Percentiles rank a stretch among this genome's conserved stretches.
Conservation (phyloP, 1,140 invertebrate genomes). For the Dryas iulia region DNA sequence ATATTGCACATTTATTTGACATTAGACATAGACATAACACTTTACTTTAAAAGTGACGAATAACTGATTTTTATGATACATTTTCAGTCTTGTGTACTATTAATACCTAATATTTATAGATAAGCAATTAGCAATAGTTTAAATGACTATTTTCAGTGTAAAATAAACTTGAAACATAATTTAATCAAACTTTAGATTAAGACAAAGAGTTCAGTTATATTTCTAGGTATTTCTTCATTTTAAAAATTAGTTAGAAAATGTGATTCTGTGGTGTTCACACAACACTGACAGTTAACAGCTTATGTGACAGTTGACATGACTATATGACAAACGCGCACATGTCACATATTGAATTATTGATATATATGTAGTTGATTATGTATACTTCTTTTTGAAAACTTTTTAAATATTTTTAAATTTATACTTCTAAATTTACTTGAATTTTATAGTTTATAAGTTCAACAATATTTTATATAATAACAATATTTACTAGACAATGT, state of each 20-base stretch:
- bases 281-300: not conserved
- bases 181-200: too few species aligned
- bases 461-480: not conserved
- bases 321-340: not conserved
- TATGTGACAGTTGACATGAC: not conserved
- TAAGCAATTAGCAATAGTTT: too few species aligned
- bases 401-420: not conserved
- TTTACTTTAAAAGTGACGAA: not conserved
- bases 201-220: too few species aligned
- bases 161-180: too few species aligned
- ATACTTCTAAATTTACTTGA: not conserved
- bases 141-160: too few species aligned
- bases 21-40: not conserved
- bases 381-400: not conserved
- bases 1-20: slow-evolving; percentile 3
- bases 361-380: not conserved
- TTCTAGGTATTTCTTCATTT: too few species aligned
- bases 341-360: too few species aligned
- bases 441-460: not conserved
- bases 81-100: too few species aligned
- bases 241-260: too few species aligned
- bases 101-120: too few species aligned
- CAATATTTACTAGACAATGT: slow-evolving; percentile 32
- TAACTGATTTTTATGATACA: not conserved
- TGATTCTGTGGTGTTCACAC: too few species aligned